phyloP scores from a whole-genome alignment of 2,113 vertebrate species.

The Jacana jacana region DNA sequence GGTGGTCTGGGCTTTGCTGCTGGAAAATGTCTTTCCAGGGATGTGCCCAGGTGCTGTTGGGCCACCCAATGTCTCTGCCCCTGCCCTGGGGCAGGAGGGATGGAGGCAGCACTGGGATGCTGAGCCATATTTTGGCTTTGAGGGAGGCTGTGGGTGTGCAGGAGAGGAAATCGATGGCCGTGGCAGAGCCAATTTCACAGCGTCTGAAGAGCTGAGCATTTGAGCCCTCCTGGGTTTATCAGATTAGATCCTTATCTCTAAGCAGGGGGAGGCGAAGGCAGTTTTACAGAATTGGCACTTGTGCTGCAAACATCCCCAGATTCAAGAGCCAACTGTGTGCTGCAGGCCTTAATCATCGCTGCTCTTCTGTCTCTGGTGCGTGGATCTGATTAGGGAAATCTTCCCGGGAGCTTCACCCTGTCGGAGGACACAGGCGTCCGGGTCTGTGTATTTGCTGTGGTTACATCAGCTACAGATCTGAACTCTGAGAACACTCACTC shows the following conservation, averaged over 20 bases:
- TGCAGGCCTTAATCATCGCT: not conserved
- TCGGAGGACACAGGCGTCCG: rapidly evolving
- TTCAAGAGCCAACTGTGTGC: not conserved
- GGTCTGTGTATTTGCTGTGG: not conserved
- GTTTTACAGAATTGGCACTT: not conserved
- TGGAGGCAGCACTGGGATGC: not conserved
- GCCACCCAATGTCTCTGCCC: not conserved
- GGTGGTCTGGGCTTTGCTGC: not conserved
- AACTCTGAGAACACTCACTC: not conserved
- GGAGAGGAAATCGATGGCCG: not conserved
- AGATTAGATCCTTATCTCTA: not conserved
- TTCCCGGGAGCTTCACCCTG: not conserved
- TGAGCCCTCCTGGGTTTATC: not conserved
- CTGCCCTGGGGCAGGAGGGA: rapidly evolving
- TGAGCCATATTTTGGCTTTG: not conserved
- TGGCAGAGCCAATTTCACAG: not conserved
- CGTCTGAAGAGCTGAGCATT: not conserved
- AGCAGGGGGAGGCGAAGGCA: rapidly evolving
- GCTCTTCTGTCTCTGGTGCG: not conserved
- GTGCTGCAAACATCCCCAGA: not conserved
- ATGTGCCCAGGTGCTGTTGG: not conserved
- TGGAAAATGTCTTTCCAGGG: not conserved
- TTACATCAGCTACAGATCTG: not conserved
- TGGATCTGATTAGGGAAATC: not conserved
- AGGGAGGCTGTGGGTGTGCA: rapidly evolving